A percentile compares a stretch with the other conserved stretches of the same genome.
Conservation (phyloP, 1,140 invertebrate species). For the Nixonia krombeini region DNA sequence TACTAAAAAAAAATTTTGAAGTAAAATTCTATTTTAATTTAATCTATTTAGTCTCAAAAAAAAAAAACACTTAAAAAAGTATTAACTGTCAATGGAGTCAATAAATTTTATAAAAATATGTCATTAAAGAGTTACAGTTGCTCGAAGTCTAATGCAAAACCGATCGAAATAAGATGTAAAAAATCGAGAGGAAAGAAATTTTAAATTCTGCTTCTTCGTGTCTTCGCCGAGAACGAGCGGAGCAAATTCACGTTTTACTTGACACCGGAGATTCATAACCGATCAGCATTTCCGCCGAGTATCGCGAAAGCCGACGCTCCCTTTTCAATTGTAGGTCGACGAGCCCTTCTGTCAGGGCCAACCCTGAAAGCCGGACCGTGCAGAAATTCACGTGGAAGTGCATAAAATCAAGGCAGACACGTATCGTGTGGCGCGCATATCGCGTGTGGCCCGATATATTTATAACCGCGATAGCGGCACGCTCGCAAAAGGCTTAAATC, state of each 20-base stretch:
- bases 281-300: constrained; percentile 35
- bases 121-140: no score
- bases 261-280: not conserved
- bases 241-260: not conserved
- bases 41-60: no score
- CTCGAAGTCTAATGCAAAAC: no score
- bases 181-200: no score
- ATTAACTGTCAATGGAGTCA: no score
- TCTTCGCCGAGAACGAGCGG: no score
- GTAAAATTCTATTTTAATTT: no score
- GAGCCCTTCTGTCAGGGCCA: constrained; percentile 48
- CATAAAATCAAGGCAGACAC: constrained; percentile 43
- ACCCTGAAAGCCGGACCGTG: constrained; percentile 12
- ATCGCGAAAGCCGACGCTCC: constrained; percentile 14
- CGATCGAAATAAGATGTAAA: no score
- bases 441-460: constrained; percentile 46
- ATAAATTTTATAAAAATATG: no score
- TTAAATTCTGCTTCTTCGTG: no score
- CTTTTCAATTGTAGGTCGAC: constrained; percentile 41
- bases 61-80: no score
- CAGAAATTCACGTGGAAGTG: constrained; percentile 32
- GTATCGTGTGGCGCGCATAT: constrained; percentile 26
- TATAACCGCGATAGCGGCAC: constrained; percentile 48
- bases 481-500: constrained; percentile 46
- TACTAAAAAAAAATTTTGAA: no score